phyloP scores from a whole-genome alignment of 2,113 vertebrate species.

The Microtus oregoni region DNA sequence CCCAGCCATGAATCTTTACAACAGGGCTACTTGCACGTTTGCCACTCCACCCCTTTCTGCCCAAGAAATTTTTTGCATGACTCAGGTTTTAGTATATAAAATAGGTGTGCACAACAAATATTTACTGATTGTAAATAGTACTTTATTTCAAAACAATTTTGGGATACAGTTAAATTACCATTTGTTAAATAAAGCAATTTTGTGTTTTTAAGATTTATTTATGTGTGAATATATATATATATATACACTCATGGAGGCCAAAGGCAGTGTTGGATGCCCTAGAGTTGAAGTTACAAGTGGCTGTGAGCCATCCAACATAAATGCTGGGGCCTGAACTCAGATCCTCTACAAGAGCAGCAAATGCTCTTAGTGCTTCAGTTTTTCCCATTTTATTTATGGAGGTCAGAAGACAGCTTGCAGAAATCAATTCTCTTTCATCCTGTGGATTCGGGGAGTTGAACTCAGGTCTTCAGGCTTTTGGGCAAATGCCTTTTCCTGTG shows the following conservation, averaged over 20 bases:
- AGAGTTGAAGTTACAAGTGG: too few relatives aligned
- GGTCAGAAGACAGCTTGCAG: neutral
- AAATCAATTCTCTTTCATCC: neutral
- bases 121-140: neutral
- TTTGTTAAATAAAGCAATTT: neutral
- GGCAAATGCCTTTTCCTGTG: neutral
- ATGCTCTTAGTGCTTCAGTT: neutral
- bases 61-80: neutral
- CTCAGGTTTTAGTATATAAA: neutral
- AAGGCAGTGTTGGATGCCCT: neutral
- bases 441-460: neutral
- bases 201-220: neutral
- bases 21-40: neutral
- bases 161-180: neutral
- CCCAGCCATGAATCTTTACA: rapidly evolving
- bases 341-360: neutral
- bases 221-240: neutral
- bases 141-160: neutral
- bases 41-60: neutral
- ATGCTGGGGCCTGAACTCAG: neutral
- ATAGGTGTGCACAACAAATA: neutral
- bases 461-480: neutral
- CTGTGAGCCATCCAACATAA: neutral
- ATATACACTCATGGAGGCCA: neutral
- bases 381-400: neutral